Base-by-base conservation (phyloP, 2,113 vertebrate genomes). In the Pseudois nayaur region DNA sequence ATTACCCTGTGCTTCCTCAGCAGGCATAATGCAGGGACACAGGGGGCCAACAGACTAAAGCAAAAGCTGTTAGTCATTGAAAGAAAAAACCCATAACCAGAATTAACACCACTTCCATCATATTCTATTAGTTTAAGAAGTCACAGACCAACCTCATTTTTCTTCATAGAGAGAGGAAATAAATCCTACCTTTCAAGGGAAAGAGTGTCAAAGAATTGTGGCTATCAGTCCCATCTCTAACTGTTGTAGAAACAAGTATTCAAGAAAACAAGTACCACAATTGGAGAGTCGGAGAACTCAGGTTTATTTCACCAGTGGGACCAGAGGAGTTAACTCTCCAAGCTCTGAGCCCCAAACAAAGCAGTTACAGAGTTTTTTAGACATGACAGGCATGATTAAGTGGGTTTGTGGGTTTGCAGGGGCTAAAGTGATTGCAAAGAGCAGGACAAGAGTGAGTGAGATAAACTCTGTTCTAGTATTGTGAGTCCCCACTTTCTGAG, bases 21-120 rank as follows among this genome's bases (percentile, higher is more conserved):
- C 57, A 85, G 9, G 6, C 1, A 57, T 33, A 21, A 33, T 33
- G 6, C 31, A 33, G 31, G 60, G 60, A 17, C 31, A 8, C 6
- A 0, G 15, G 0, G 17, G 6, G 7, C 8, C 50, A 71, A 55
- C 3, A 43, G 50, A 84, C 36, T 5, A 71, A 16, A 3, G 36
- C 36, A 54, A 92, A 84, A 71, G 27, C 8, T 84, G 7, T 12
- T 19, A 45, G 29, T 52, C 64, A 8, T 40, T 54, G 4, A 40
- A 40, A 82, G 15, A 29, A 19, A 33, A 67, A 64, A 8, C 14
- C 8, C 17, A 90, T 9, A 23, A 8, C 5, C 21, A 43, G 8
- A 27, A 84, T 54, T 71, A 13, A 71, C 8, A 84, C 10, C 14
- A 11, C 10, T 76, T 79, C 36, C 33, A 45, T 40, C 19, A 57